Evolutionary conservation across 2,888 invertebrate species (phyloP).

Genomic region (Clanis bilineata): DNA sequence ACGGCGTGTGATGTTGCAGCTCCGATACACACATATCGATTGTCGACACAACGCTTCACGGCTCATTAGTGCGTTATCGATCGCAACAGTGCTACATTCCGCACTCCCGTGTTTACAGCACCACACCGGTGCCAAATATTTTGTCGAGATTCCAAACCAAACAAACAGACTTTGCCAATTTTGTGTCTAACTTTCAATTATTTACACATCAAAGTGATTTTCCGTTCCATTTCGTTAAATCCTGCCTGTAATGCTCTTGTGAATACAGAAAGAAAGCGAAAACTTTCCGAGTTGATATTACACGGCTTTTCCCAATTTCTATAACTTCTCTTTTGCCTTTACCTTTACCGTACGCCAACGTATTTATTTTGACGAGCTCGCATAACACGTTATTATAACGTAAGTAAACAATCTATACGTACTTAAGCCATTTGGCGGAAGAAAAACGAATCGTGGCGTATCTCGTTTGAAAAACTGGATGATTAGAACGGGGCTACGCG

Average conservation of each 20-base stretch:
- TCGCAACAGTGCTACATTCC: slow-evolving; percentile 33
- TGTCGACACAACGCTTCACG: slow-evolving; percentile 51
- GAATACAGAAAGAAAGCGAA: slow-evolving; percentile 45
- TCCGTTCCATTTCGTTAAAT: slow-evolving; percentile 54
- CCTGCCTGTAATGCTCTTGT: slow-evolving; percentile 55
- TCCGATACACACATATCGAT: slow-evolving; percentile 15
- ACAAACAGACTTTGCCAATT: slow-evolving; percentile 48
- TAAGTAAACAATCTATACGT: neutral
- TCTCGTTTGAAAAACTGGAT: slow-evolving; percentile 42
- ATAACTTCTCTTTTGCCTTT: slow-evolving; percentile 25
- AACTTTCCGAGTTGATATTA: slow-evolving; percentile 31
- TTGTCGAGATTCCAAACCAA: slow-evolving; percentile 32
- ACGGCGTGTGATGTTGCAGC: slow-evolving; percentile 16
- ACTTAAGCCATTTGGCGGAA: neutral
- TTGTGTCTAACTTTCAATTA: slow-evolving; percentile 59
- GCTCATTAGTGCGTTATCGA: slow-evolving; percentile 70
- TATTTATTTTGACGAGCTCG: slow-evolving; percentile 11
- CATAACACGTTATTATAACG: neutral
- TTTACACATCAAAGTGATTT: slow-evolving; percentile 61
- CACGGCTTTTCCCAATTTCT: slow-evolving; percentile 16
- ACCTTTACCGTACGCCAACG: neutral
- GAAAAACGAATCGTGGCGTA: slow-evolving; percentile 27
- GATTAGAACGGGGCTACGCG: slow-evolving; percentile 45
- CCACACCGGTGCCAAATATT: slow-evolving; percentile 16
- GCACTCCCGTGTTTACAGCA: slow-evolving; percentile 25